These are phyloP conservation scores for Egretta garzetta DNA, from an alignment of 2,113 vertebrate genomes.

Conservation along the genomic window DNA sequence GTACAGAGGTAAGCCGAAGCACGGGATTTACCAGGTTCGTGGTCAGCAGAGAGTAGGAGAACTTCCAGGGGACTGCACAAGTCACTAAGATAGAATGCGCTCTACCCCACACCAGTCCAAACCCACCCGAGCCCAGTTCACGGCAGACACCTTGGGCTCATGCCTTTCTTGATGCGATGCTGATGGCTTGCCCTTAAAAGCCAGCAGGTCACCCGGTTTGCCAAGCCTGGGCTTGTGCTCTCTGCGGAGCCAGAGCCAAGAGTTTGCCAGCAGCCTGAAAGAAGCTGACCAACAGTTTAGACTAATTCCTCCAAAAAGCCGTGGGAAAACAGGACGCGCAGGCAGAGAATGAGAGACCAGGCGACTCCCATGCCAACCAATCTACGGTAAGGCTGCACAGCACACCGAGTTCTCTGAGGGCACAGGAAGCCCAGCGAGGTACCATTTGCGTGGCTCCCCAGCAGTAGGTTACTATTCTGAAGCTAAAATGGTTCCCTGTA, in stretches of 20 bases:
- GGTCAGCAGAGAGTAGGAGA: background rate
- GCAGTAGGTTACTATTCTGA: background rate
- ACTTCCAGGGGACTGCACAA: background rate
- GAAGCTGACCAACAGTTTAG: background rate
- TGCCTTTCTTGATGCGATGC: background rate
- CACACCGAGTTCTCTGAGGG: background rate
- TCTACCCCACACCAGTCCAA: background rate
- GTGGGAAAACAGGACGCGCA: background rate
- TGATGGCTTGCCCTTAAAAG: background rate
- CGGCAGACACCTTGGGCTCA: background rate
- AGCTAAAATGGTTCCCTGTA: background rate
- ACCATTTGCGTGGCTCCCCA: background rate
- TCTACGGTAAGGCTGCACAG: background rate
- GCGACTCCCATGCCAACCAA: background rate
- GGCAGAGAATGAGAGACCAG: background rate
- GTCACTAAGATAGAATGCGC: background rate
- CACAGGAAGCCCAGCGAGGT: accelerated
- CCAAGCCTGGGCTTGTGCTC: accelerated
- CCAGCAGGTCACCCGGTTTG: background rate
- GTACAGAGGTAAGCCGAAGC: background rate
- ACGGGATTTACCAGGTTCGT: background rate
- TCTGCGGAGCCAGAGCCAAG: background rate
- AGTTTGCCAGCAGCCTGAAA: background rate
- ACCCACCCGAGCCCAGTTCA: background rate
- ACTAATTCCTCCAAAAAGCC: background rate